Base-by-base conservation (phyloP, 1,140 invertebrate genomes). In the Agrilus planipennis region DNA sequence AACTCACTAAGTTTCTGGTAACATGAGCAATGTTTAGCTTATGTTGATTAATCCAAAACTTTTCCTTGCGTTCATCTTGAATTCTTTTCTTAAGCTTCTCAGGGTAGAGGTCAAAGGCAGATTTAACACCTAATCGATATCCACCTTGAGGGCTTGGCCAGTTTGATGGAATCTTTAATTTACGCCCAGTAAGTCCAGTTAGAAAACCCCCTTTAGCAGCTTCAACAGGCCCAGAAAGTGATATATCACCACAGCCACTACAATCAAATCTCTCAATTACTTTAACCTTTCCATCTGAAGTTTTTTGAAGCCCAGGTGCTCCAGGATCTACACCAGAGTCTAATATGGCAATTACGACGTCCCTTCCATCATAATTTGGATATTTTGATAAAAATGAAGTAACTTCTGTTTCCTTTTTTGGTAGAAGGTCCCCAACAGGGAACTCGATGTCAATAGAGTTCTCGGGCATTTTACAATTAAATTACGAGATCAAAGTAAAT, bases 261-360 rank as follows among this genome's bases (percentile, higher is more conserved):
- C 89, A 92, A 68, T 98, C 93, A 59, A 87, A 86, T 32, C 94
- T 75, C 58, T 96, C 92, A 54, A 98, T 82, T 29, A 99, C 77
- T 71, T 99, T 99, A 21, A 80, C 74, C 58, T 86, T 79, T 14
- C 91, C 92, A 59, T 85, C 80, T 47, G 75, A 78, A 15, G 91
- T 93, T 41, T 79, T 70, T 90, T 95, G 60, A 27, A 63, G 61
- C 54, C 48, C 94, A 41, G 82, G 75, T 11, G 91, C 89, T 30
- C 87, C 88, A 23, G 94, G 93, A 73, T 99, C 95, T 41, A 99
- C 84, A 12, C 95, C 95, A 20, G 92, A 94, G 69, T 98, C 95
- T 44, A 98, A 81, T 58, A 99, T 89, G 27, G 92, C 95, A 58
- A 99, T 93, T 48, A 85, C 68, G 21, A 87, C 79, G 57, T 81